These are phyloP conservation scores for Drosophila orena DNA, from an alignment of 1,140 invertebrate species.

Conservation along the genomic window DNA sequence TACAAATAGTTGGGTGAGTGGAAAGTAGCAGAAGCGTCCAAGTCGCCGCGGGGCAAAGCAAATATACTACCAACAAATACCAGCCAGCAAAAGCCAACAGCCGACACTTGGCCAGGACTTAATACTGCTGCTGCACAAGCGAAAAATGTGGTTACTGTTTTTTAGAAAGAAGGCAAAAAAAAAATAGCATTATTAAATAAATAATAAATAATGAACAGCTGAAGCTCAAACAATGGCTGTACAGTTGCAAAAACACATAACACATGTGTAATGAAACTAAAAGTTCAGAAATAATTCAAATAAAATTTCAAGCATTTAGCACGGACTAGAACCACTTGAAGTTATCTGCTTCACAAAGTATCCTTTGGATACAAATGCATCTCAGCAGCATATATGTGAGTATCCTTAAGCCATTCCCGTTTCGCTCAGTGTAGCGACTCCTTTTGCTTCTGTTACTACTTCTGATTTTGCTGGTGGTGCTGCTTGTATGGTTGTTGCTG, in stretches of 20 bases:
- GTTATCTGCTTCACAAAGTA: background rate
- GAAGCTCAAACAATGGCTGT: background rate
- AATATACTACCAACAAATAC: slow-evolving; percentile 53
- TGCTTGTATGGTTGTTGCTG: slow-evolving; percentile 23
- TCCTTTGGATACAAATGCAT: background rate
- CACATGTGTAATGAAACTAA: background rate
- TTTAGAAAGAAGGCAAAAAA: background rate
- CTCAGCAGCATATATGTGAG: background rate
- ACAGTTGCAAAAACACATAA: background rate
- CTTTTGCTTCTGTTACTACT: slow-evolving; percentile 14
- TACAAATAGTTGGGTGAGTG: slow-evolving; percentile 41
- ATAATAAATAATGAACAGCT: background rate
- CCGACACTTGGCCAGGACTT: slow-evolving; percentile 53
- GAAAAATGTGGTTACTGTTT: background rate
- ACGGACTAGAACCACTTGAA: too few relatives aligned
- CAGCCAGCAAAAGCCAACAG: slow-evolving; percentile 29
- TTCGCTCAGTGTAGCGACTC: slow-evolving; percentile 5
- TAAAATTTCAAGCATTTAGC: too few relatives aligned
- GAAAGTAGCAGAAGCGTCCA: slow-evolving; percentile 48
- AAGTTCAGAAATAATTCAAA: too few relatives aligned
- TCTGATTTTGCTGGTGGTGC: slow-evolving; percentile 11
- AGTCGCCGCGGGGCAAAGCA: slow-evolving; percentile 55
- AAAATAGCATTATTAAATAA: too few relatives aligned
- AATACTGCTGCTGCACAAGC: background rate
- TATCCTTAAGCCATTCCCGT: background rate